Percentiles rank a stretch among this genome's conserved stretches.
phyloP scores from a whole-genome alignment of 2,797 vertebrate species.

The Myoxocephalus aenaeus region DNA sequence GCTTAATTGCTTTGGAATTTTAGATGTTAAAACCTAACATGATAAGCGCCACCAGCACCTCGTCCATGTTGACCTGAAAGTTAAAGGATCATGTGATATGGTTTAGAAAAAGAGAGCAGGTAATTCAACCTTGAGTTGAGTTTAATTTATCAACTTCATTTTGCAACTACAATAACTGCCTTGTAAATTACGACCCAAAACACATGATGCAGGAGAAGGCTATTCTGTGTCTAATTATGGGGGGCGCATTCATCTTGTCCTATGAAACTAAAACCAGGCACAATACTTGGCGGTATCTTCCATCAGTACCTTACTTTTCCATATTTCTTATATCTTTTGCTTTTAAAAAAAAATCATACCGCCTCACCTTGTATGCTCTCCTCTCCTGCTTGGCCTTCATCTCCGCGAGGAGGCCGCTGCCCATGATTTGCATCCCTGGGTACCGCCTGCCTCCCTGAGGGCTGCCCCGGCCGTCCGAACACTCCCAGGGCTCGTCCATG shows the following conservation, averaged over 20 bases:
- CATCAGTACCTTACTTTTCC: not conserved
- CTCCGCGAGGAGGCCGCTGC: conserved; percentile 93
- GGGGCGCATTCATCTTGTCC: no score
- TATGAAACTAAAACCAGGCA: no score
- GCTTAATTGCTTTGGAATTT: not conserved
- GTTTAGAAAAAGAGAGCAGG: not conserved
- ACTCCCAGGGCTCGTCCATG: conserved; percentile 88
- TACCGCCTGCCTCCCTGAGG: conserved; percentile 91
- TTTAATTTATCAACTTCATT: not conserved
- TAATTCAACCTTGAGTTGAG: not conserved
- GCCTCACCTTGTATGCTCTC: conserved; percentile 91
- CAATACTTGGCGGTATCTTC: not conserved
- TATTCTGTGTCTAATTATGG: no score
- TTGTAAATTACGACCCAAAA: no score
- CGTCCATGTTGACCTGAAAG: not conserved
- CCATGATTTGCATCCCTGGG: conserved; percentile 92
- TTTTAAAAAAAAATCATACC: not conserved
- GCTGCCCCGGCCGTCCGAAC: conserved; percentile 88
- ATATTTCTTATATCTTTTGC: not conserved
- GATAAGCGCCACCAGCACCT: not conserved
- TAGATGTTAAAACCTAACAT: not conserved
- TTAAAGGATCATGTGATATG: not conserved
- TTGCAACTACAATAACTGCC: no score
- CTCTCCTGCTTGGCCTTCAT: conserved; percentile 98
- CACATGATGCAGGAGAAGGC: no score